Evolutionary conservation across 2,113 vertebrate species (phyloP), one percentile per base, ranked within the genome.

Genomic region (Otus sunia): DNA sequence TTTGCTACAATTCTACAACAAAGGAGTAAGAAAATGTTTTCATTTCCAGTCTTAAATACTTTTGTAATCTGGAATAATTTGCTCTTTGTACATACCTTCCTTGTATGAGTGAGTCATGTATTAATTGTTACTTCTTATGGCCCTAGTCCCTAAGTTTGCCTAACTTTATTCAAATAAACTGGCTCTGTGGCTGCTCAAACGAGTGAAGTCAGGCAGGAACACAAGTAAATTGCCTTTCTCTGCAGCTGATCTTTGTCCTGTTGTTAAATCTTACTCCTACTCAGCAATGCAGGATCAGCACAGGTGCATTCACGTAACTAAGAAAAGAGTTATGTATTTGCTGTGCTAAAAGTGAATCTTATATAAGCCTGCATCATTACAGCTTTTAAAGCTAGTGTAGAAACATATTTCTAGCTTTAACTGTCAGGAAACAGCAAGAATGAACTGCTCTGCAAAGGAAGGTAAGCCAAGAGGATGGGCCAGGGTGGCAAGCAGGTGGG

Each of bases 11-110:
- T 80, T 79, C 45, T 68, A 72, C 14, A 41, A 45, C 34, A 90
- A 81, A 39, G 9, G 13, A 84, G n/a, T 84, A 66, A 86, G 11
- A 30, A 83, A 8, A 30, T 47, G 11, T 81, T 96, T 68, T 55
- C 30, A 29, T 41, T 78, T 89, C 25, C 45, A 84, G 15, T 77
- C 36, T 80, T 86, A 68, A 77, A 66, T 8, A 85, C 11, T 85
- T 94, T 49, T 45, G 21, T 78, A 41, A 89, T 56, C 6, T 32
- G 60, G 25, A 94, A 84, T 77, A 85, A 91, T 71, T 53, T 89
- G 20, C 3, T 5, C 47, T 86, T 93, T 92, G 41, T 72, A 82
- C 21, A 5, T n/a, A 75, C 12, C 39, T 78, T 92, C 50, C 9
- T 71, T 60, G 19, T 23, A 52, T 49, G n/a, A 88, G 26, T 86